Conservation (phyloP, 2,113 vertebrate genomes). For the Verasper variegatus region DNA sequence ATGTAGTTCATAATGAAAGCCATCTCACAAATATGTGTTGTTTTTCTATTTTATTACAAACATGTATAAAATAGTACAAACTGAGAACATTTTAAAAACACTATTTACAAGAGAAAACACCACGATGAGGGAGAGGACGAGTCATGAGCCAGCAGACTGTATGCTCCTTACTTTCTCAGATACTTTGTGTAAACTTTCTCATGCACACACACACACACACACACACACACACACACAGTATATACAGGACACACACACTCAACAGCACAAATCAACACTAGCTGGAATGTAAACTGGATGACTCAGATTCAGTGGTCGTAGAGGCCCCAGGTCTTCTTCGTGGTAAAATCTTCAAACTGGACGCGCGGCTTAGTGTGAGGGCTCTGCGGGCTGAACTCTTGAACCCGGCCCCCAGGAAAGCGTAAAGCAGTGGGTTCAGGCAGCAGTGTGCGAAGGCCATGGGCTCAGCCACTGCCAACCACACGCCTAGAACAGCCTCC, state of each 20-base stretch:
- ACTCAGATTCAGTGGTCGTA: slow-evolving; percentile 96
- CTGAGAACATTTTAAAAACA: slow-evolving; percentile 4
- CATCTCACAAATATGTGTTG: neutral
- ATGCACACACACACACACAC: slow-evolving; percentile 22
- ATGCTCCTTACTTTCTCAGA: slow-evolving; percentile 32
- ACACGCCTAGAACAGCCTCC: slow-evolving; percentile 86
- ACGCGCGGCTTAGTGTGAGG: slow-evolving; percentile 90
- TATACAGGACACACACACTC: slow-evolving; percentile 18
- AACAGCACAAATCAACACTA: slow-evolving; percentile 65
- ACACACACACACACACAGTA: slow-evolving; percentile 28
- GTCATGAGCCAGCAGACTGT: slow-evolving; percentile 74
- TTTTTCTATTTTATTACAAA: slow-evolving; percentile 69
- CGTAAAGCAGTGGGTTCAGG: slow-evolving; percentile 96
- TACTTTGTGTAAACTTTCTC: slow-evolving; percentile 9
- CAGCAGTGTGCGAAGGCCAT: slow-evolving; percentile 97
- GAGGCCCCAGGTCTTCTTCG: slow-evolving; percentile 91
- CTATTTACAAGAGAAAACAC: slow-evolving; percentile 61
- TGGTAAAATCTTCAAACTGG: slow-evolving; percentile 94
- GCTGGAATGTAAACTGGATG: slow-evolving; percentile 98
- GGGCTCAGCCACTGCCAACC: slow-evolving; percentile 92
- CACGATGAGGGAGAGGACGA: slow-evolving; percentile 33
- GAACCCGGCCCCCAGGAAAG: slow-evolving; percentile 97
- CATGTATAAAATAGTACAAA: slow-evolving; percentile 21
- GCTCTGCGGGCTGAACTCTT: slow-evolving; percentile 95
- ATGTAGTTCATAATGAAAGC: neutral